These are phyloP conservation scores for Lepidurus arcticus DNA, from an alignment of 1,140 invertebrate genomes.

Conservation along the genomic window DNA sequence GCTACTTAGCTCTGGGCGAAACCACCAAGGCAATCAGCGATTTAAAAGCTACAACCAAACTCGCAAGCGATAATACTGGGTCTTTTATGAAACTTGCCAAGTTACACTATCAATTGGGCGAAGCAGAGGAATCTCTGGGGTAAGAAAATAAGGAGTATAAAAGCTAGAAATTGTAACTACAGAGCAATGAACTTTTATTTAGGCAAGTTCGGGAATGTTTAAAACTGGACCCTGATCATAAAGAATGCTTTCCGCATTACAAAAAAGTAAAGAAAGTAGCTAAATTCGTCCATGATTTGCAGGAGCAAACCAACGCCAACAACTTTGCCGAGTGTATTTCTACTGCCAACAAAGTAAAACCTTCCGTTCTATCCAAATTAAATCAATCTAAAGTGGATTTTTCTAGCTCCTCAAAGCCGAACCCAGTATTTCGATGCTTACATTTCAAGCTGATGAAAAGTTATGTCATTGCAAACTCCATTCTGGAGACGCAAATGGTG, in stretches of 20 bases:
- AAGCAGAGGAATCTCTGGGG: slow-evolving; percentile 84
- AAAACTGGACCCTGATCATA: slow-evolving; percentile 96
- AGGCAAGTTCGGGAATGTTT: slow-evolving; percentile 94
- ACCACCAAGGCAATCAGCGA: slow-evolving; percentile 82
- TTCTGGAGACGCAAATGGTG: slow-evolving; percentile 55
- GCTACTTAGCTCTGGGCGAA: slow-evolving; percentile 73
- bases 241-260: slow-evolving; percentile 91
- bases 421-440: slow-evolving; percentile 60
- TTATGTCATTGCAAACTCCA: slow-evolving; percentile 69
- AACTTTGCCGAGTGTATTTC: slow-evolving; percentile 70
- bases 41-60: slow-evolving; percentile 79
- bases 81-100: slow-evolving; percentile 76
- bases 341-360: slow-evolving; percentile 57
- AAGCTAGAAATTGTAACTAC: not conserved
- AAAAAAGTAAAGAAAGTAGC: slow-evolving; percentile 96
- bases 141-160: slow-evolving; percentile 45
- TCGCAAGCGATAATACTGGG: slow-evolving; percentile 84
- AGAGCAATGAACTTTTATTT: slow-evolving; percentile 40
- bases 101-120: slow-evolving; percentile 82
- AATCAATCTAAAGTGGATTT: slow-evolving; percentile 23
- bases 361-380: slow-evolving; percentile 31
- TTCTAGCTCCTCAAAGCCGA: slow-evolving; percentile 60
- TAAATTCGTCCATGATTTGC: slow-evolving; percentile 71
- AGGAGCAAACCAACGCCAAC: slow-evolving; percentile 59
- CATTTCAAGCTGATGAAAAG: slow-evolving; percentile 64